Percentiles rank a stretch among this genome's conserved stretches.
Evolutionary conservation across 2,113 vertebrate genomes (phyloP).

Genomic region (Orycteropus afer): DNA sequence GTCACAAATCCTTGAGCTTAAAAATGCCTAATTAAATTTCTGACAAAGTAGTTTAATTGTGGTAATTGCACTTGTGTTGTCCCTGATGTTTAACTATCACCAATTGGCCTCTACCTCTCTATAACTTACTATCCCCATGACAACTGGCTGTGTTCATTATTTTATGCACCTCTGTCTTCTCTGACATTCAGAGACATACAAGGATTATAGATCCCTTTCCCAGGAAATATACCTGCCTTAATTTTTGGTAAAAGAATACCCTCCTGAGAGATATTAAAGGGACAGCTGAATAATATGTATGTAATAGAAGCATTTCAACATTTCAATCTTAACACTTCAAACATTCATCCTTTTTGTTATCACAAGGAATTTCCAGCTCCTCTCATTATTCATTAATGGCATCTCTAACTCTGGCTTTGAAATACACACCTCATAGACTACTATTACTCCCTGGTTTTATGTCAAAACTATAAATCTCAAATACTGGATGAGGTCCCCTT

Average conservation of each 20-base stretch:
- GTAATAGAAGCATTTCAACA: background rate
- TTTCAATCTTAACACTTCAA: background rate
- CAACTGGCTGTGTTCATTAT: background rate
- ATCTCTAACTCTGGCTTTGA: background rate
- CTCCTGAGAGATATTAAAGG: background rate
- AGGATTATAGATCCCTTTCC: background rate
- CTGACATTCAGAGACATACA: background rate
- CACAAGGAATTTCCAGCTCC: background rate
- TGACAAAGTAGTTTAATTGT: constrained; percentile 34
- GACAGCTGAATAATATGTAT: background rate
- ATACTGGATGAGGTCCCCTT: background rate
- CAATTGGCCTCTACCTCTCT: constrained; percentile 6
- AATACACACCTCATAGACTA: background rate
- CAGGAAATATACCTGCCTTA: background rate
- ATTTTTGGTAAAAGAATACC: background rate
- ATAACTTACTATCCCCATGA: background rate
- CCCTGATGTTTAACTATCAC: background rate
- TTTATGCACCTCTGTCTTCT: background rate
- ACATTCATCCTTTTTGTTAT: background rate
- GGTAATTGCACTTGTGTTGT: constrained; percentile 14
- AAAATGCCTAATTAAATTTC: constrained; percentile 56
- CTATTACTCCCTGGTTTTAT: background rate
- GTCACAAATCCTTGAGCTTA: constrained; percentile 38
- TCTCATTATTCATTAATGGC: background rate
- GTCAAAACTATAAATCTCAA: background rate